Base-by-base conservation (phyloP, 2,113 vertebrate genomes). In the Pagrus major region DNA sequence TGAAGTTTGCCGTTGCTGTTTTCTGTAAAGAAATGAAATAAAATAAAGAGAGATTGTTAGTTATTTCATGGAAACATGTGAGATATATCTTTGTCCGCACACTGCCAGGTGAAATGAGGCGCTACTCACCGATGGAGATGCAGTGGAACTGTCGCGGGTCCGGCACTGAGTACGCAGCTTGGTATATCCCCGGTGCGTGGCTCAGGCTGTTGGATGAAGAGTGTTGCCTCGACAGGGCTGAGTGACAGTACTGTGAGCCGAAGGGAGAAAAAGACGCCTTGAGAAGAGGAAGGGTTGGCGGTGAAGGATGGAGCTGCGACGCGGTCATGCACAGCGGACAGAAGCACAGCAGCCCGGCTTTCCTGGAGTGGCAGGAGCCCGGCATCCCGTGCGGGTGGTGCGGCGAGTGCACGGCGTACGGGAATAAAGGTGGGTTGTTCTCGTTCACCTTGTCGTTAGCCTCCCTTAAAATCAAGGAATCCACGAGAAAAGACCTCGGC, bases 61-160 rank as follows among this genome's bases (percentile, higher is more conserved):
- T 4, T 25, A 72, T 9, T 0, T 25, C 2, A 5, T 8, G 0
- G 12, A 56, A 41, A 49, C 1, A 47, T 0, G 2, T 16, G 11
- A 59, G 49, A 71, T 7, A 12, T 15, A 0, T 0, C 3, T 64
- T 68, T 25, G 0, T 16, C 0, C 4, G 11, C 14, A 5, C 1
- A 6, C 1, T 47, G 0, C 58, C 41, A 16, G 0, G 4, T 23
- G 4, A 42, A 46, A 65, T 42, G 3, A 0, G 20, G 39, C 0
- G 2, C 2, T 37, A 94, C 97, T 98, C 90, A 99, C 98, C 98
- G 88, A 99, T 96, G 65, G 98, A 97, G 92, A 99, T 96, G 95
- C 98, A 99, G 94, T 99, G 97, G 92, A 98, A 99, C 88, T 98
- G 97, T 16, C 97, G 93, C n/a, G 97, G 98, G 83, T 98, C 98